These are phyloP conservation scores for Grapholita molesta DNA, from an alignment of 1,140 invertebrate species.

Conservation along the genomic window DNA sequence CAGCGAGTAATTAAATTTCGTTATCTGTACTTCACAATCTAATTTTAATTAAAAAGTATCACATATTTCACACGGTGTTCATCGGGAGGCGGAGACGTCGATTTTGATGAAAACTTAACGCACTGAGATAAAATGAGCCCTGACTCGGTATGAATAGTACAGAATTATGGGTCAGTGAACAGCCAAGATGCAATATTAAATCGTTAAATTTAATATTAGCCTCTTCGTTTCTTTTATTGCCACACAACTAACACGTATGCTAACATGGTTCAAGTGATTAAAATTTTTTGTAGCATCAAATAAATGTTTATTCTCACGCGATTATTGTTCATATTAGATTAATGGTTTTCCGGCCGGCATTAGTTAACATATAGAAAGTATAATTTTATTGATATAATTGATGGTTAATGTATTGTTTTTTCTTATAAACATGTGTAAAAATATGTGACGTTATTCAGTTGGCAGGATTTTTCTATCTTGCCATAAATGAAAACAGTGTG, in stretches of 20 bases:
- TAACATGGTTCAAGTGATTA: conserved; percentile 57
- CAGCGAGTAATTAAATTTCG: conserved; percentile 63
- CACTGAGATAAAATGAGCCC: conserved; percentile 46
- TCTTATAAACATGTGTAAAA: background rate
- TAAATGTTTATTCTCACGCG: conserved; percentile 68
- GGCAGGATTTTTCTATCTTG: too few species aligned
- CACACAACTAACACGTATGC: conserved; percentile 58
- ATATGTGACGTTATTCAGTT: background rate
- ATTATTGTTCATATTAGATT: conserved; percentile 56
- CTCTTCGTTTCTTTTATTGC: conserved; percentile 70
- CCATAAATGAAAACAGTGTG: too few species aligned
- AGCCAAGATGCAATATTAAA: conserved; percentile 65
- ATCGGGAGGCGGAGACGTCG: conserved; percentile 62
- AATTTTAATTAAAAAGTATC: conserved; percentile 76
- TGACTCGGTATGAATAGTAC: conserved; percentile 25
- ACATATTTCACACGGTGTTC: conserved; percentile 73
- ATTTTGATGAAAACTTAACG: conserved; percentile 35
- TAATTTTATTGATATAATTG: conserved; percentile 15
- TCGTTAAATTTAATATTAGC: conserved; percentile 75
- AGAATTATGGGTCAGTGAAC: conserved; percentile 36
- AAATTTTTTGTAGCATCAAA: conserved; percentile 47
- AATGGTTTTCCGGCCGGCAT: conserved; percentile 35
- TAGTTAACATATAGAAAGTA: conserved; percentile 37
- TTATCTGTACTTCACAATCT: conserved; percentile 69
- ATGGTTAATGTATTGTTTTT: background rate